Evolutionary conservation across 2,113 vertebrate species (phyloP).

Genomic region (Nerophis ophidion): DNA sequence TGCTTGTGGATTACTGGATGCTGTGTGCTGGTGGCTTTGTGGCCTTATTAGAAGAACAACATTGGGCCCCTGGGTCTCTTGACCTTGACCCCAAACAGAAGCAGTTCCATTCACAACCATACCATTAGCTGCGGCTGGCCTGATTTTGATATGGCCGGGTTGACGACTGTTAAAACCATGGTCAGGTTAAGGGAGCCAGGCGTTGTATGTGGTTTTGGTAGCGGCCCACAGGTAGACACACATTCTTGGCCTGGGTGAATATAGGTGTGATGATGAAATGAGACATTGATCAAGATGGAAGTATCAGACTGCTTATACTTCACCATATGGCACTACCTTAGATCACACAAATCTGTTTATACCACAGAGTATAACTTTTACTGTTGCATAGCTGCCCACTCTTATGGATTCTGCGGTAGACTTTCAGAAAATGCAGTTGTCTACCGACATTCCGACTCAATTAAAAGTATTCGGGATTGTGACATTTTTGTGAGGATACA

Average conservation of each 20-base stretch:
- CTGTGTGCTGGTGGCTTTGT: slow-evolving; percentile 42
- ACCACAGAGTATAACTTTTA: not conserved
- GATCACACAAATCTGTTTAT: slow-evolving; percentile 30
- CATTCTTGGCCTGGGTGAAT: slow-evolving; percentile 28
- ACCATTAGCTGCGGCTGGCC: slow-evolving; percentile 57
- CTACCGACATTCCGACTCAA: no score
- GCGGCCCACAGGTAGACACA: slow-evolving; percentile 39
- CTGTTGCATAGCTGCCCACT: not conserved
- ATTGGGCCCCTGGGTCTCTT: slow-evolving; percentile 32
- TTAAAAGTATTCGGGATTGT: no score
- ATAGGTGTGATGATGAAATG: slow-evolving; percentile 45
- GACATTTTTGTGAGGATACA: no score
- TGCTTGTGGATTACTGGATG: slow-evolving; percentile 50
- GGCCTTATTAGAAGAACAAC: slow-evolving; percentile 61
- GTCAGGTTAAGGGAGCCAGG: slow-evolving; percentile 38
- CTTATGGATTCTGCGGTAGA: no score
- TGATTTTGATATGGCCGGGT: slow-evolving; percentile 60
- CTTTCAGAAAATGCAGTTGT: no score
- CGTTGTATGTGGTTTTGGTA: slow-evolving; percentile 50
- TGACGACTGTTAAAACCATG: slow-evolving; percentile 51
- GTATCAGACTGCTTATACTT: slow-evolving; percentile 33
- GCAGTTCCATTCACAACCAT: slow-evolving; percentile 57
- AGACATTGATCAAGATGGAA: slow-evolving; percentile 48
- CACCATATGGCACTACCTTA: slow-evolving; percentile 28
- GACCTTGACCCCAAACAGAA: slow-evolving; percentile 47